These are phyloP conservation scores for Anthonomus grandis DNA, from an alignment of 1,140 invertebrate genomes.

Conservation along the genomic window DNA sequence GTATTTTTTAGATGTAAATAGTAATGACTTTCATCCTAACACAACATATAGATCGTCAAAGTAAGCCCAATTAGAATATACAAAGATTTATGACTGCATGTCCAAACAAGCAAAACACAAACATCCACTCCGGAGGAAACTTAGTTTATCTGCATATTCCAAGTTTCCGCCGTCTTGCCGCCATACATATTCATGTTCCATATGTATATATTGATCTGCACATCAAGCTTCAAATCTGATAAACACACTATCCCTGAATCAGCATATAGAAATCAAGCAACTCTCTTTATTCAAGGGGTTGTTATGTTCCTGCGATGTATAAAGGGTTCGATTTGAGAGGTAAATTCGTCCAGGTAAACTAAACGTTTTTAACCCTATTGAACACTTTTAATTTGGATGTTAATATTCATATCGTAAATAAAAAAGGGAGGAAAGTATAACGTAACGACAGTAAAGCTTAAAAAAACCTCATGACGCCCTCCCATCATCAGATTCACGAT, in stretches of 20 bases:
- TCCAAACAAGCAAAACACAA: constrained; percentile 24
- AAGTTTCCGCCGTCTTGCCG: constrained; percentile 18
- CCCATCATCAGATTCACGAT: constrained; percentile 33
- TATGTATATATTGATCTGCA: constrained; percentile 24
- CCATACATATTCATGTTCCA: constrained; percentile 25
- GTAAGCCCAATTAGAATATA: constrained; percentile 21
- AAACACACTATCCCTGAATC: constrained; percentile 14
- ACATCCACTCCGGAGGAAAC: constrained; percentile 17
- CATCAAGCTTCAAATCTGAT: constrained; percentile 20
- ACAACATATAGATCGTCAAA: no score
- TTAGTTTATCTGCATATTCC: constrained; percentile 27
- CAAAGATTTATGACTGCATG: constrained; percentile 25
- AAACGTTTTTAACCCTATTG: no score
- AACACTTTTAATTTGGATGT: no score
- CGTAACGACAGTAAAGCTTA: no score
- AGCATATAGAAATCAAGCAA: constrained; percentile 1
- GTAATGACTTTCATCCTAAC: no score
- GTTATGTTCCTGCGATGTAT: no score
- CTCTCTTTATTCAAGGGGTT: background rate
- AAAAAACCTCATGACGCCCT: no score
- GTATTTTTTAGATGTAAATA: no score
- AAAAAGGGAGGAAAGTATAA: no score
- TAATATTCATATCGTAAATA: no score
- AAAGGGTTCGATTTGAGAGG: no score
- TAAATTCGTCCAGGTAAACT: no score